Conservation (phyloP, 2,797 vertebrate species). For the Platyrinchus mystaceus region DNA sequence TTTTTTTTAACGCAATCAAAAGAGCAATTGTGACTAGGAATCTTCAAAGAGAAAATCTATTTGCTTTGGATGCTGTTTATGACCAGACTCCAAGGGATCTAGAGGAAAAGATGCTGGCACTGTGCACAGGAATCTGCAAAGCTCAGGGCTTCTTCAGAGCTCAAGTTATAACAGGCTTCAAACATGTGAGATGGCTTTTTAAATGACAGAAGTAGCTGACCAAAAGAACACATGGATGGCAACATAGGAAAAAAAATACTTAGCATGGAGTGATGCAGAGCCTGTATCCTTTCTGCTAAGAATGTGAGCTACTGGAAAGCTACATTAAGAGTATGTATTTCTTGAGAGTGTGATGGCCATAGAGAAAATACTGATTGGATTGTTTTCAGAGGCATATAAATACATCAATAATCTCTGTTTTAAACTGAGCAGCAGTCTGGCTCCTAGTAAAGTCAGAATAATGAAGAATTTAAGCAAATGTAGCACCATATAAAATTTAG, state of each 20-base stretch:
- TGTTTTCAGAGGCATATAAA: background rate
- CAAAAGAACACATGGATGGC: background rate
- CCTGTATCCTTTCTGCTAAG: background rate
- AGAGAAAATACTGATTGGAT: background rate
- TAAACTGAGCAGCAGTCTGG: background rate
- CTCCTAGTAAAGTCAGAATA: background rate
- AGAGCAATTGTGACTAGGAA: background rate
- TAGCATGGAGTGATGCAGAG: background rate
- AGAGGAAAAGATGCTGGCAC: background rate
- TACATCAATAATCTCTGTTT: background rate
- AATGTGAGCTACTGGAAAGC: background rate
- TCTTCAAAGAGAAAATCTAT: background rate
- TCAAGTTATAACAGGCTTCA: background rate
- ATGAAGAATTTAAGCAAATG: background rate
- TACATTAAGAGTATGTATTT: background rate
- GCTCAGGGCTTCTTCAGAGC: background rate
- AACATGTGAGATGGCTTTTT: background rate
- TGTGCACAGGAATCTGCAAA: background rate
- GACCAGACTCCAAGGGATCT: background rate
- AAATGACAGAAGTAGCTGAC: background rate
- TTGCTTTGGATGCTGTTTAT: background rate
- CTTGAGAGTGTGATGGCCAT: background rate
- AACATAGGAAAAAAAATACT: background rate
- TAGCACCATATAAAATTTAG: background rate
- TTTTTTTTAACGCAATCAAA: background rate